Conservation (phyloP, 2,797 vertebrate genomes). For the Schizopygopsis malacanthus region DNA sequence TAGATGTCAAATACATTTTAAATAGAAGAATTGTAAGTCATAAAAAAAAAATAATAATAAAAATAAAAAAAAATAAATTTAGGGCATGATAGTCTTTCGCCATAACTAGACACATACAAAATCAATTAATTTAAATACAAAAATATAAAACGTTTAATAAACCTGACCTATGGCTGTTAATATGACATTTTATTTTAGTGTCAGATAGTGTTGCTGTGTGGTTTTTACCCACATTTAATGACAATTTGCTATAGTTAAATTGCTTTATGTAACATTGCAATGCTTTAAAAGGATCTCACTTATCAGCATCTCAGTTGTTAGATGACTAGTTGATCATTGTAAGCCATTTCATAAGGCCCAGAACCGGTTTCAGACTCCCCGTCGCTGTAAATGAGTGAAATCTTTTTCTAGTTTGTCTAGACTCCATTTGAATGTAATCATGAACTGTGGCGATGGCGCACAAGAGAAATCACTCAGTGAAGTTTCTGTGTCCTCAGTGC, state of each 20-base stretch:
- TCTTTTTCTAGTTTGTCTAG: not conserved
- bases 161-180: not conserved
- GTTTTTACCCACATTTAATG: not conserved
- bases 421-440: conserved; percentile 41
- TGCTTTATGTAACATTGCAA: not conserved
- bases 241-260: not conserved
- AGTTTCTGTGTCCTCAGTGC: conserved; percentile 20
- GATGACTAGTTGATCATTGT: not conserved
- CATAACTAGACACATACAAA: no score
- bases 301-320: not conserved
- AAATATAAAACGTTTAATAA: not conserved
- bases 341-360: not conserved
- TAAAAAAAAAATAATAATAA: no score
- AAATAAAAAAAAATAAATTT: no score
- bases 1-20: not conserved
- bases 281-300: not conserved
- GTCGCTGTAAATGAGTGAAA: not conserved
- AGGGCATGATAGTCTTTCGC: no score
- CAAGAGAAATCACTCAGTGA: conserved; percentile 42
- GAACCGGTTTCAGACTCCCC: not conserved
- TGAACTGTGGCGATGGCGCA: not conserved
- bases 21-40: not conserved
- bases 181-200: not conserved
- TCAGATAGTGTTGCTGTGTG: not conserved
- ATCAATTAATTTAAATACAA: no score